Conservation (phyloP, 2,888 invertebrate species). For the Trachelus troglodyta region DNA sequence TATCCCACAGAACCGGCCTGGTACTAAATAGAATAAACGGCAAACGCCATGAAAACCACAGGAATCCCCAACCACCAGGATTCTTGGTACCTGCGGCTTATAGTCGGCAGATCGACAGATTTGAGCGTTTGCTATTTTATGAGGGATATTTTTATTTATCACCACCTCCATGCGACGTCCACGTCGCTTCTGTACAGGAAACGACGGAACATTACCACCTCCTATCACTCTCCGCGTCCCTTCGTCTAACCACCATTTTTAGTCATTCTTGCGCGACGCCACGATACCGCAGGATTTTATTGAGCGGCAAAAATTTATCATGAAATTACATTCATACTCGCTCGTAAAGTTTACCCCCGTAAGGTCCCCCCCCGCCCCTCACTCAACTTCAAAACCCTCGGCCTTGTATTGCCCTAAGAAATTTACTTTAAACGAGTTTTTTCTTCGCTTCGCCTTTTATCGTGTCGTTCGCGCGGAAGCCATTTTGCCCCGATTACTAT, state of each 20-base stretch:
- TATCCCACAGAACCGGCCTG: neutral
- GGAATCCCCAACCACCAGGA: neutral
- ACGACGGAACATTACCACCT: neutral
- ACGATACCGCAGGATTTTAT: constrained; percentile 1
- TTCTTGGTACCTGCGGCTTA: neutral
- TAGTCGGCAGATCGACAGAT: neutral
- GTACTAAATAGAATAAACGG: neutral
- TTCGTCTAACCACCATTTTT: neutral
- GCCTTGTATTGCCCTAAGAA: neutral
- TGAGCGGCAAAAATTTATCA: constrained; percentile 43
- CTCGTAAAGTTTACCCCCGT: constrained; percentile 45
- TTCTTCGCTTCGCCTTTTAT: neutral
- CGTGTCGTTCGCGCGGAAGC: neutral
- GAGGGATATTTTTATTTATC: constrained; percentile 2
- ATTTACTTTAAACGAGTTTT: neutral
- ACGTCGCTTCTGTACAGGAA: neutral
- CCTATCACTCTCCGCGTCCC: neutral
- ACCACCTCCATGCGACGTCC: neutral
- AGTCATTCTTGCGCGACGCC: neutral
- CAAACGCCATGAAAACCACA: neutral
- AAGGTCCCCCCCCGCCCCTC: neutral
- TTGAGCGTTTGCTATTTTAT: neutral
- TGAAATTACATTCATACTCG: constrained; percentile 43
- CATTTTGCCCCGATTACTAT: neutral
- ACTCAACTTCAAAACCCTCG: neutral